Conservation (phyloP, 2,797 vertebrate genomes). For the Platyrinchus mystaceus region DNA sequence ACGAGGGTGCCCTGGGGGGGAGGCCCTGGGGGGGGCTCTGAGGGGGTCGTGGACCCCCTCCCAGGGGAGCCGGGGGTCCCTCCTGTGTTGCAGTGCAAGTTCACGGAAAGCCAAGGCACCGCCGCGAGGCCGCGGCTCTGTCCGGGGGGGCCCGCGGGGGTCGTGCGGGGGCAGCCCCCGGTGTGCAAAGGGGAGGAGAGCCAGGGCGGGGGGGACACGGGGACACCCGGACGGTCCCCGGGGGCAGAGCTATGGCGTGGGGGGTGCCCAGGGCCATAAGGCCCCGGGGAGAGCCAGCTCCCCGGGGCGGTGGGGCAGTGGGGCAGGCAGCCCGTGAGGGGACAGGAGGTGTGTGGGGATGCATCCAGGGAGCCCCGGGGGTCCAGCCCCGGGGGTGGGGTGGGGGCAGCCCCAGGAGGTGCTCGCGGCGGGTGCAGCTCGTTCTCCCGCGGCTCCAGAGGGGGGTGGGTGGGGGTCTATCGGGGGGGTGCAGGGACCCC, state of each 20-base stretch:
- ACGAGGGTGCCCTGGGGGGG: neutral
- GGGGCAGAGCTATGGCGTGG: neutral
- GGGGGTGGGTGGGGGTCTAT: slow-evolving; percentile 62
- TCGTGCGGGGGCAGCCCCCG: neutral
- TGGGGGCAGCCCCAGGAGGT: neutral
- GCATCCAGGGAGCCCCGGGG: neutral
- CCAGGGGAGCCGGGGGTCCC: neutral
- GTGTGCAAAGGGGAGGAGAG: slow-evolving; percentile 26
- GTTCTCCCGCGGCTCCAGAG: neutral
- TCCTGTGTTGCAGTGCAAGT: slow-evolving; percentile 42
- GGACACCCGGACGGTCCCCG: neutral
- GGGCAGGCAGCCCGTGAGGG: neutral
- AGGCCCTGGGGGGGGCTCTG: fast-evolving
- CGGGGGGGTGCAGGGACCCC: slow-evolving; percentile 82
- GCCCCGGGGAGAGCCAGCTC: slow-evolving; percentile 52
- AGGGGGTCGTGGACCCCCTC: neutral
- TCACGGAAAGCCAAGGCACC: slow-evolving; percentile 62
- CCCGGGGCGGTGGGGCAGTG: neutral
- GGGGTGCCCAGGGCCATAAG: neutral
- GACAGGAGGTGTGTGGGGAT: neutral
- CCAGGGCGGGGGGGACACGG: neutral
- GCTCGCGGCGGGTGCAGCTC: neutral
- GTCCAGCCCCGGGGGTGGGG: slow-evolving; percentile 15
- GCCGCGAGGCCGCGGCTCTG: slow-evolving; percentile 19
- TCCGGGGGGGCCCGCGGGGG: neutral